Evolutionary conservation across 2,888 invertebrate species (phyloP), one percentile per base, ranked within the genome.

Genomic region (Eupithecia subfuscata): DNA sequence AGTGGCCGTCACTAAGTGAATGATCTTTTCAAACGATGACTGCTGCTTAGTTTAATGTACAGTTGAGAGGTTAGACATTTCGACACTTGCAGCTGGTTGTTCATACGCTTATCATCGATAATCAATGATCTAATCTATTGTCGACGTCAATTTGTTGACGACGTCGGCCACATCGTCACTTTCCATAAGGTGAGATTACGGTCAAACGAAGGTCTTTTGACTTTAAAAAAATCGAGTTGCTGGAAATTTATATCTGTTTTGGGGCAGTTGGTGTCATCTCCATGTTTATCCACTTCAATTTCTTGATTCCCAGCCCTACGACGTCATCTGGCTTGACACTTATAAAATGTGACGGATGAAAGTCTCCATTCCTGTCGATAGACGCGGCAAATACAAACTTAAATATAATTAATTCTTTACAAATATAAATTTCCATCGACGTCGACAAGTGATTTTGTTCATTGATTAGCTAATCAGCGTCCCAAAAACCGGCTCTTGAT

Each of bases 11-110:
- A 34, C 18, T 8, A 14, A 12, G n/a, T 37, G 37, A 67, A n/a
- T 30, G 37, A 65, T 12, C 67, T 68, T 68, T 40, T 67, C 34
- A 34, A 67, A 67, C 14, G 60, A 60, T 25, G 22, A 56, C 52
- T 56, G n/a, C 11, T 56, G 11, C 52, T 56, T 56, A 56, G 25
- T 60, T 60, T 60, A 60, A 60, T 60, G 60, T 1, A 25, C 60
- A 60, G 18, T 64, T 64, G 64, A 34, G 34, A 14, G 12, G 25
- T 12, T 37, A 37, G 37, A 37, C 34, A 34, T 56, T 56, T 25
- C 4, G 22, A 25, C 14, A 25, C 25, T 60, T 25, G 12, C 60
- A 60, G 12, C 11, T 14, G 25, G 22, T 60, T 56, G 12, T 60
- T 60, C 60, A 22, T 60, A 25, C 5, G 12, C 25, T 60, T 1